phyloP scores from a whole-genome alignment of 2,888 invertebrate genomes.

The Philonicus albiceps region DNA sequence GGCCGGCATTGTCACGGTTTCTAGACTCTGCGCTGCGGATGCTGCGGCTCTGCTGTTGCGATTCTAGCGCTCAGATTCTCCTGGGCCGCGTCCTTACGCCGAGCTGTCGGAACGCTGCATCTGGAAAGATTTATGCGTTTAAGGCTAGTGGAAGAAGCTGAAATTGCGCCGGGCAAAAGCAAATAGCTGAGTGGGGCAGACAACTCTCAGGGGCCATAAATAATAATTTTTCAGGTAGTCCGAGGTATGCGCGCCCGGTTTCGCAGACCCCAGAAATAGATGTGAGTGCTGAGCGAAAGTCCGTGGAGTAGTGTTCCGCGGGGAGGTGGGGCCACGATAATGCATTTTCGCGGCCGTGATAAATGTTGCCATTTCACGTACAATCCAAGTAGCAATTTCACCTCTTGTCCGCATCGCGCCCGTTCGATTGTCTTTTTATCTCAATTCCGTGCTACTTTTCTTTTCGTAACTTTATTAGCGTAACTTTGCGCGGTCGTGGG shows the following conservation, averaged over 20 bases:
- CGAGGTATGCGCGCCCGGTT: constrained; percentile 24
- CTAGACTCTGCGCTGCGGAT: neutral
- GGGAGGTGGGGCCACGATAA: constrained; percentile 32
- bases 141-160: constrained; percentile 18
- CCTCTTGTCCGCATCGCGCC: constrained; percentile 1
- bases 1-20: constrained; percentile 42
- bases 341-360: constrained; percentile 41
- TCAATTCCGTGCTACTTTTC: neutral
- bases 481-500: neutral
- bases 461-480: neutral
- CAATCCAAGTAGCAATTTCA: constrained; percentile 38
- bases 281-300: neutral
- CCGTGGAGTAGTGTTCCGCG: neutral
- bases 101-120: constrained; percentile 27
- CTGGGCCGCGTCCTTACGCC: constrained; percentile 11
- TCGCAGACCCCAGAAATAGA: constrained; percentile 3
- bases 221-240: constrained; percentile 45
- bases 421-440: constrained; percentile 3
- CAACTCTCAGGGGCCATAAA: constrained; percentile 37
- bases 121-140: constrained; percentile 33
- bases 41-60: neutral
- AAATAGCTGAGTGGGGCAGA: constrained; percentile 32
- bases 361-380: constrained; percentile 42
- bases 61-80: neutral
- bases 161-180: constrained; percentile 13